Conservation (phyloP, 2,113 vertebrate species). For the Meles meles region DNA sequence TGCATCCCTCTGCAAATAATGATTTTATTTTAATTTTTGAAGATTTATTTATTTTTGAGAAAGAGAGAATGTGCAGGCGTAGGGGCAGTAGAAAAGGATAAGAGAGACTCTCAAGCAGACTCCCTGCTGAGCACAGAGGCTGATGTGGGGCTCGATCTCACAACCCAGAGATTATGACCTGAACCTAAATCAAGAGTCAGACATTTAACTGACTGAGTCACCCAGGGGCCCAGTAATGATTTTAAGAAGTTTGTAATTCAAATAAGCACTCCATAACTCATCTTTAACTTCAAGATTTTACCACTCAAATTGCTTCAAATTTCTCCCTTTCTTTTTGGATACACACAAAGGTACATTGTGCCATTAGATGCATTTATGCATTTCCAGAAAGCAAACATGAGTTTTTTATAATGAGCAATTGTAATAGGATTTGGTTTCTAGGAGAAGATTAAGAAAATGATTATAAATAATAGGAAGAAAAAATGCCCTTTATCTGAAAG, state of each 20-base stretch:
- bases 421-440: background rate
- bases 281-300: background rate
- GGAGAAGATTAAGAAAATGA: slow-evolving; percentile 32
- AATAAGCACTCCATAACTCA: background rate
- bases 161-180: background rate
- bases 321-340: background rate
- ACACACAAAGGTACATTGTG: background rate
- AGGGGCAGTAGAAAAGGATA: background rate
- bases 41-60: background rate
- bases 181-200: background rate
- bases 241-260: background rate
- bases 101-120: background rate
- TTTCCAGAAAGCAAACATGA: slow-evolving; percentile 13
- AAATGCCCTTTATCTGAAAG: slow-evolving; percentile 30
- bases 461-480: slow-evolving; percentile 39
- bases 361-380: background rate
- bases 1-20: background rate
- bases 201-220: background rate
- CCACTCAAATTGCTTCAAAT: background rate
- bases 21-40: background rate
- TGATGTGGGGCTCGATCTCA: background rate
- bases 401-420: background rate
- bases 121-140: background rate
- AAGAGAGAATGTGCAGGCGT: background rate
- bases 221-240: background rate